Base-by-base conservation (phyloP, 2,888 invertebrate genomes). In the Papilio demoleus region DNA sequence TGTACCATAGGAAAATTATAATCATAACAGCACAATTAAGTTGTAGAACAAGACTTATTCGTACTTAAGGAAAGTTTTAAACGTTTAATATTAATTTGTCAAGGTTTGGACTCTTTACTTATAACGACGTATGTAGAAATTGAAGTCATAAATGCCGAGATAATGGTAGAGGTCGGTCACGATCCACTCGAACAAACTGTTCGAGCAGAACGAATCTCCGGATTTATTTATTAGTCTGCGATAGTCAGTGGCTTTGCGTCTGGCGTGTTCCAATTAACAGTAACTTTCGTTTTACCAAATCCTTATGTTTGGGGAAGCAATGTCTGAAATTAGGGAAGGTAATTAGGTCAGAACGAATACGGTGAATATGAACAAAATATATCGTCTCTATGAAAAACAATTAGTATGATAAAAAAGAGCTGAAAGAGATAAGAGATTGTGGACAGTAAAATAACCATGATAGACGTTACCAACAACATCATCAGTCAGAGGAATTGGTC, bases 251-350 rank as follows among this genome's bases (percentile, higher is more conserved):
- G 53, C 53, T 53, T 53, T 31, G 53, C 53, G n/a, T 53, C 31
- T 27, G 53, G 27, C 53, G 53, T 53, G 53, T 53, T 53, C 53
- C 53, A 53, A 53, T 53, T 53, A 53, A 53, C 53, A 53, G 53
- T 53, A 27, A 53, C 53, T 53, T 53, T 53, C 8, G 53, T 53
- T 53, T 53, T 53, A 53, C 9, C 53, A 53, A 31, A 53, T 53
- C 53, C 27, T 27, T 27, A 11, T 11, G 50, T 50, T 50, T 31
- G 8, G 14, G 53, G n/a, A 53, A 27, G 9, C 27, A n/a, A 8
- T 53, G n/a, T n/a, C n/a, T 31, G 24, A 53, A 53, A 27, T 53
- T 53, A 53, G 53, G 22, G 12, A 19, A 53, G 53, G n/a, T 27
- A 53, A 27, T 53, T n/a, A 31, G 27, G 27, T 53, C 8, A 17